Percentiles rank a stretch among this genome's conserved stretches.
phyloP scores from a whole-genome alignment of 2,888 invertebrate species.

The Scotopteryx bipunctaria region DNA sequence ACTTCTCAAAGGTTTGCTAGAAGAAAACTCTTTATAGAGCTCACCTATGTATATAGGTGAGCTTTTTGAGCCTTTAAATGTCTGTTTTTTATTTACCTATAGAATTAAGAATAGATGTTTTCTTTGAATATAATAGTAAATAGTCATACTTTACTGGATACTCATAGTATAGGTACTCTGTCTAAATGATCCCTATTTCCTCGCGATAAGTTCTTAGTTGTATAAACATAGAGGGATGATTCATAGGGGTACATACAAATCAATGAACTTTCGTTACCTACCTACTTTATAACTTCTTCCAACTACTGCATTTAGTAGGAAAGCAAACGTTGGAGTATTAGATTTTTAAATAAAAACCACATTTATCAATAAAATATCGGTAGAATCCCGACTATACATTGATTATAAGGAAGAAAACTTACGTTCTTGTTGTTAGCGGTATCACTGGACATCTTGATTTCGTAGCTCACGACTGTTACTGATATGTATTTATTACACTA shows the following conservation, averaged over 20 bases:
- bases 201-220: not conserved
- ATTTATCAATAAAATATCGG: too few species aligned
- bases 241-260: slow-evolving; percentile 9
- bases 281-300: not conserved
- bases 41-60: too few species aligned
- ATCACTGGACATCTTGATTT: slow-evolving; percentile 82
- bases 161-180: not conserved
- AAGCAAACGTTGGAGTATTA: too few species aligned
- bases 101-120: too few species aligned
- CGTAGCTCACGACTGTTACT: slow-evolving; percentile 22
- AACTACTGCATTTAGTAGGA: too few species aligned
- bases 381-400: too few species aligned
- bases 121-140: not conserved
- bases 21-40: too few species aligned
- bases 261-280: slow-evolving; percentile 9
- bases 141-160: not conserved
- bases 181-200: not conserved
- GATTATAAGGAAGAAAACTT: slow-evolving; percentile 49
- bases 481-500: slow-evolving; percentile 17
- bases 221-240: slow-evolving; percentile 13
- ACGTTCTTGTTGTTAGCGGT: slow-evolving; percentile 82
- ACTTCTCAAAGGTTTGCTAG: too few species aligned
- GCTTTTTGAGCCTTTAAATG: too few species aligned
- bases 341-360: too few species aligned
- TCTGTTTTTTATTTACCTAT: too few species aligned